Evolutionary conservation across 2,888 invertebrate species (phyloP), one percentile per base, ranked within the genome.

Genomic region (Shargacucullia verbasci): DNA sequence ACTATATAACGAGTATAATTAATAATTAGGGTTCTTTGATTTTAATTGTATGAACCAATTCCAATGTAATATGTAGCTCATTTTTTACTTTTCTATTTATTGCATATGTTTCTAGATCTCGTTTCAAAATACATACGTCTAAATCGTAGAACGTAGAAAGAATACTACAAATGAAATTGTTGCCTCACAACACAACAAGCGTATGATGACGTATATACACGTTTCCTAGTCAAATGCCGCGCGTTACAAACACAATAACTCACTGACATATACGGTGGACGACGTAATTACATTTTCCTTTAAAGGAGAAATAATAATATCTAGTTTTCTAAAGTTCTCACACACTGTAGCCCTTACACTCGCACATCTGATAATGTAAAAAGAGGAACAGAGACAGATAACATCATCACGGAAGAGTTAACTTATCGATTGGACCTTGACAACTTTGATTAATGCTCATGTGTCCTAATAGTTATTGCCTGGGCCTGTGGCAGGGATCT

Each of bases 221-320:
- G 72, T 80, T 85, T 85, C 85, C 83, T 82, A 74, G 46, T 65
- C 65, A 58, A 71, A 80, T 83, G 69, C 76, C 67, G 43, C 63
- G 40, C 61, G 61, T 70, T 73, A 63, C 66, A 60, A 62, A 65
- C 68, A 69, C 76, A 73, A 74, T 73, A 79, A 77, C 69, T 69
- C 55, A 73, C 65, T 60, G 63, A 71, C 81, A 62, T 79, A 77
- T 57, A 82, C 70, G 78, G 80, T 68, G 47, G 58, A 69, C 69
- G 56, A 73, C 52, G 68, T 82, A 82, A 82, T 85, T 82, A 81
- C 75, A 82, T 82, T 83, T 78, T 68, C 87, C 87, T 79, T 84
- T 81, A 79, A 79, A 74, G 82, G 86, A 43, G 41, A 61, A 63
- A 59, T 52, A 76, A 67, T 79, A 71, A 61, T 73, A 78, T 79